Base-by-base conservation (phyloP, 2,113 vertebrate genomes). In the Rhinopomastus cyanomelas region DNA sequence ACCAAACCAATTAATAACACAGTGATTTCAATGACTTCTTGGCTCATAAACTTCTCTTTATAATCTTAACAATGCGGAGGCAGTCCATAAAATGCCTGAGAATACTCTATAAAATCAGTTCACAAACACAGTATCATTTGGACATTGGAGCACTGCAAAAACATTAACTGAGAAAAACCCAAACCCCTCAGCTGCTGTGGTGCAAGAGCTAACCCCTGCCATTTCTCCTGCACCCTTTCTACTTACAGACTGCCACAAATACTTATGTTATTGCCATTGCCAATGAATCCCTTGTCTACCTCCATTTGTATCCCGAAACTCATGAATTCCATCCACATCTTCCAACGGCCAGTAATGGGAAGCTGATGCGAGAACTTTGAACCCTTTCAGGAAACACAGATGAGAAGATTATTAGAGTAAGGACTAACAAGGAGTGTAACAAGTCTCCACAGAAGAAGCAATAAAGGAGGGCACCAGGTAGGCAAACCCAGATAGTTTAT, bases 281-380 rank as follows among this genome's bases (percentile, higher is more conserved):
- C 96, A 97, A 65, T 87, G 80, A 97, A 94, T 25, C 37, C 81
- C 64, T 9, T 64, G 77, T 97, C 97, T 98, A 98, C 98, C 98
- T 98, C 98, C 98, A 77, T 98, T 97, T 1, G 96, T 94, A 48
- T 99, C 98, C 95, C 97, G 98, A 74, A 99, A 97, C 32, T 98
- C 98, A 11, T 95, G 97, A 87, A 99, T 99, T 57, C 98, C 98
- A 5, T 99, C 98, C 97, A 99, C 98, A 1, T 90, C 96, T 91
- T 98, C 98, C 88, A 99, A 36, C 0, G 99, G 99, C 99, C 99
- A 99, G 81, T 99, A 99, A 88, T 99, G 98, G 64, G 99, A 98
- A 61, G 98, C 99, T 6, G 98, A 98, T 16, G 97, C 98, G 53
- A 99, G 95, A 94, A 99, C 98, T 88, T 97, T 95, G 93, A 99